Base-by-base conservation (phyloP, 2,113 vertebrate species). In the Tor tambroides region DNA sequence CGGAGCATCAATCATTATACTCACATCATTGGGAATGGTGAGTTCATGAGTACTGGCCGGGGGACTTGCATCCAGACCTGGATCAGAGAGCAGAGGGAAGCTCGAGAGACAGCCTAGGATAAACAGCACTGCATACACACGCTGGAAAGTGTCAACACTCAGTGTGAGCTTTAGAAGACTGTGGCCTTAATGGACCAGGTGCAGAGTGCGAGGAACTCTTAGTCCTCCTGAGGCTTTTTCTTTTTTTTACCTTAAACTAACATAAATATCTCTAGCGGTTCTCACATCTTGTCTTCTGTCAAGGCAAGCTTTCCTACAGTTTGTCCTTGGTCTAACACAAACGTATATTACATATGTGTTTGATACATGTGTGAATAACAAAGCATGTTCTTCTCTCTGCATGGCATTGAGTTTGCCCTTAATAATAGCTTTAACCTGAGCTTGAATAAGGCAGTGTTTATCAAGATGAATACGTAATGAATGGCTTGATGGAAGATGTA, bases 1-100 rank as follows among this genome's bases (percentile, higher is more conserved):
- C 12, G 8, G 23, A 81, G 7, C 21, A 65, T 65, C 9, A 63
- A 65, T 78, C 28, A 12, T 35, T 41, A 87, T 96, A 97, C 98
- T 99, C 96, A 99, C 98, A 96, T 99, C 98, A 94, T 98, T 98
- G 94, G 98, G 98, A 96, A 99, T 98, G 96, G 97, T 96, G 96
- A 99, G 97, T 95, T 98, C 98, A 88, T 99, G 98, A 94, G 98
- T 98, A 96, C 97, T 99, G 96, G 98, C 96, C 89, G 96, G 97
- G 92, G 97, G 95, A 94, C 95, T 97, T 95, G 97, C 95, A 92
- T 98, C 98, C 98, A 99, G 92, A 98, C 98, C 98, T 99, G 94
- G n/a, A 83, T 85, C 23, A 28, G 69, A 82, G 82, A 78, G 91
- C 85, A 91, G 74, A 88, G 83, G 49, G 80, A 83, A 90, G 89